Evolutionary conservation across 2,888 invertebrate species (phyloP), one percentile per base, ranked within the genome.

Genomic region (Dryobota labecula): DNA sequence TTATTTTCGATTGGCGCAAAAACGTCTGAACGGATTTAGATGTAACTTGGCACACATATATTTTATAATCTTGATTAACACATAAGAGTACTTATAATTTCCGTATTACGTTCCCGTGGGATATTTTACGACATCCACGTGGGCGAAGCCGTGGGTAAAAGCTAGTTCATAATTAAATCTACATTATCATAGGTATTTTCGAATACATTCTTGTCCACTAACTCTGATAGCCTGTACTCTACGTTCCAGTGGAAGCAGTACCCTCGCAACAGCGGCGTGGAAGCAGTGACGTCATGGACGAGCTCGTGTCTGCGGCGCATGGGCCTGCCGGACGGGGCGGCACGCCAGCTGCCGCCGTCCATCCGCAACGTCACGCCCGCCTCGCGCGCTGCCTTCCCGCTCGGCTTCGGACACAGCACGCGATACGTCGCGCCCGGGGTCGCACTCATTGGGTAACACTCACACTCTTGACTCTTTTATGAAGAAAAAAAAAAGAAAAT

Each of bases 331-430:
- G 96, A 94, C 81, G 96, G 96, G 24, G 91, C 94, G 2, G 85
- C 91, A 7, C 91, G 96, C 24, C 97, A 97, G 87, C 92, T 97
- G 76, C 98, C 98, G 11, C 98, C 98, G 0, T 97, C 97, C 36
- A 94, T 98, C 11, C 87, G 94, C 6, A 92, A 92, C 13, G 95
- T 98, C 2, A 96, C 93, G 41, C 92, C 96, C 36, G 94, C 94
- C 5, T 98, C 98, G 20, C 96, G 99, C 51, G 99, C 99, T 20
- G 97, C 97, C 38, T 99, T 99, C 94, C 99, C 99, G 0, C 96
- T 99, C 13, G 98, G 98, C 43, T 98, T 99, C 87, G 98, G 98
- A 0, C 99, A 99, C 92, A 97, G 99, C 57, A 97, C 98, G 0
- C 97, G 97, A 85, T 99, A 99, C 91, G 97, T 98, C 0, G 96